phyloP scores from a whole-genome alignment of 1,140 invertebrate genomes.

The Bombus huntii region DNA sequence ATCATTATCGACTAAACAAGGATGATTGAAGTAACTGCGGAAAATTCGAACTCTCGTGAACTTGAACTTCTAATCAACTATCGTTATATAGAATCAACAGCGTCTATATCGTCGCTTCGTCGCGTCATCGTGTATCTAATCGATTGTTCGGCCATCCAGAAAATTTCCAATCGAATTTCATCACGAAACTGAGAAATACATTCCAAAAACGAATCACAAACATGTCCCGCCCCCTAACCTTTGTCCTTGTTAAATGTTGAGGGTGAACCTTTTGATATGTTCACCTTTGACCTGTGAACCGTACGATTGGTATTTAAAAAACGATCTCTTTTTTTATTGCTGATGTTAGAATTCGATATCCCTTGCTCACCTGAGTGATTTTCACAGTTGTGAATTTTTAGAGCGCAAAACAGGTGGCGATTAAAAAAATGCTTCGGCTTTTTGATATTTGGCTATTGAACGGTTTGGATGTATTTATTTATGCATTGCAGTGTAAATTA shows the following conservation, averaged over 20 bases:
- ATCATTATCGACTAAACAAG: background rate
- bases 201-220: background rate
- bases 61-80: conserved; percentile 11
- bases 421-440: background rate
- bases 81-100: conserved; percentile 17
- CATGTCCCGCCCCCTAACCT: too few relatives aligned
- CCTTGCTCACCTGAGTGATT: background rate
- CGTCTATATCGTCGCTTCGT: background rate
- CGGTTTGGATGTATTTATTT: too few relatives aligned
- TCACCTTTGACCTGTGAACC: conserved; percentile 2
- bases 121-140: background rate
- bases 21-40: background rate
- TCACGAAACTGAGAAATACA: background rate
- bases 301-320: background rate
- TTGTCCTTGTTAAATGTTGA: background rate
- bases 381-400: background rate
- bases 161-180: conserved; percentile 38
- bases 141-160: background rate
- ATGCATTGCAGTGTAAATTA: too few relatives aligned
- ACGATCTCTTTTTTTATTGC: background rate
- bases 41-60: background rate
- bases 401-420: background rate
- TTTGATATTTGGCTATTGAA: too few relatives aligned
- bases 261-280: background rate
- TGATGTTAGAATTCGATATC: background rate